Conservation (phyloP, 92 coral and sea anemone species). For the Pocillopora grandis region DNA sequence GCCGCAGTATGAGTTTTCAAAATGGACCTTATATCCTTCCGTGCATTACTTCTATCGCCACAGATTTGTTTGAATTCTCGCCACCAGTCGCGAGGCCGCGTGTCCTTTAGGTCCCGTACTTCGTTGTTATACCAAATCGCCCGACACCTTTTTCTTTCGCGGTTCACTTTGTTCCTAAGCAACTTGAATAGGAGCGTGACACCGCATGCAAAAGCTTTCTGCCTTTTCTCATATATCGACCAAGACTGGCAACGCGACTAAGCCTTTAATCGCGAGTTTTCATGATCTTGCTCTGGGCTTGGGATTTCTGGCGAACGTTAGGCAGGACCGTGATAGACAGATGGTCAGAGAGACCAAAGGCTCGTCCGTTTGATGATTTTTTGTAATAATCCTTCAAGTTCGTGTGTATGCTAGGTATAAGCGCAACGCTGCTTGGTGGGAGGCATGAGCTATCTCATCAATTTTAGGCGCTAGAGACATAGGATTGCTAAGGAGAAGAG, state of each 20-base stretch:
- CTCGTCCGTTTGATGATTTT: constrained; percentile 4
- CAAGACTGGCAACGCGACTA: neutral
- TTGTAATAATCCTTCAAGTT: constrained; percentile 29
- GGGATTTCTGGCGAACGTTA: neutral
- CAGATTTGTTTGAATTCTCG: constrained; percentile 33
- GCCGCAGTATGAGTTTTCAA: neutral
- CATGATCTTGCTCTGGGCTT: no score
- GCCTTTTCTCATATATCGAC: neutral
- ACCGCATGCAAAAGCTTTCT: neutral
- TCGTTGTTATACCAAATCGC: constrained; percentile 35
- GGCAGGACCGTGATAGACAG: constrained; percentile 3
- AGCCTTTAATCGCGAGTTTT: neutral
- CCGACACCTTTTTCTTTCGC: constrained; percentile 53
- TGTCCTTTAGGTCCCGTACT: constrained; percentile 44
- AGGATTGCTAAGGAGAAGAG: constrained; percentile 20
- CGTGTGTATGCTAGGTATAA: constrained; percentile 44
- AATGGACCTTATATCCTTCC: neutral
- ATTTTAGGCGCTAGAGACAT: constrained; percentile 50
- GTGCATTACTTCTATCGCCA: constrained; percentile 20
- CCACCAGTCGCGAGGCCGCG: constrained; percentile 60
- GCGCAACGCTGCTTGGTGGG: constrained; percentile 24
- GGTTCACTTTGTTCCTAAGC: constrained; percentile 21
- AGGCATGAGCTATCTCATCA: constrained; percentile 31
- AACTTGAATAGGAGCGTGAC: neutral
- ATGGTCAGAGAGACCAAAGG: constrained; percentile 47